Percentiles rank a stretch among this genome's conserved stretches.
Evolutionary conservation across 2,113 vertebrate species (phyloP).

Genomic region (Nyctibius bracteatus): DNA sequence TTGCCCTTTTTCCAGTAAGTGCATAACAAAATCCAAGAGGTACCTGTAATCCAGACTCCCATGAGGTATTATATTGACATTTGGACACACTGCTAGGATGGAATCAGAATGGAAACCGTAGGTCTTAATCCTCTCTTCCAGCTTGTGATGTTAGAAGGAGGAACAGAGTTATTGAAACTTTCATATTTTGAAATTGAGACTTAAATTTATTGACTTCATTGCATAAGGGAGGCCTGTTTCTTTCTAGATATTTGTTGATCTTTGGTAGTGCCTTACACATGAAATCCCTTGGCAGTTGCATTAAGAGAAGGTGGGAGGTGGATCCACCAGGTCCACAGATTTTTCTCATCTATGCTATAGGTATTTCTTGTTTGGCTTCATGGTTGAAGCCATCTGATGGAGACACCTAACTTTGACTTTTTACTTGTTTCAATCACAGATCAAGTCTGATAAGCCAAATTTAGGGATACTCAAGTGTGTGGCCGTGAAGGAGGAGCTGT

Average conservation of each 20-base stretch:
- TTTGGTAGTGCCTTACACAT: neutral
- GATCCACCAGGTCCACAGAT: neutral
- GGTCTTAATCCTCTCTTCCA: neutral
- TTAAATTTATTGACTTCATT: neutral
- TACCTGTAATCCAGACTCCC: neutral
- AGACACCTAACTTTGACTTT: neutral
- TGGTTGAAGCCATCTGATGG: slow-evolving; percentile 5
- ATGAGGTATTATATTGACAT: neutral
- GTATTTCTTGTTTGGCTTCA: neutral
- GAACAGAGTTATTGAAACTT: neutral
- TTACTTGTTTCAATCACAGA: neutral
- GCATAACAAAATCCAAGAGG: neutral
- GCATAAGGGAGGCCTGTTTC: neutral
- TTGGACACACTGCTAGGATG: neutral
- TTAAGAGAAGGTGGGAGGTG: neutral
- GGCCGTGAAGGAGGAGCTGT: slow-evolving; percentile 52
- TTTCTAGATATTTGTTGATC: neutral
- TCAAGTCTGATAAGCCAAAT: neutral
- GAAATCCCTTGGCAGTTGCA: neutral
- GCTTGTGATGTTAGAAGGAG: neutral
- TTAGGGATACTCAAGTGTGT: slow-evolving; percentile 13
- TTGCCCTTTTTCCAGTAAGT: neutral
- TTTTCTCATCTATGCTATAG: neutral
- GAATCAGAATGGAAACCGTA: neutral
- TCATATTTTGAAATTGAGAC: neutral